Percentiles rank a stretch among this genome's conserved stretches.
These are phyloP conservation scores for Cromileptes altivelis DNA, from an alignment of 2,113 vertebrate species.

Conservation along the genomic window DNA sequence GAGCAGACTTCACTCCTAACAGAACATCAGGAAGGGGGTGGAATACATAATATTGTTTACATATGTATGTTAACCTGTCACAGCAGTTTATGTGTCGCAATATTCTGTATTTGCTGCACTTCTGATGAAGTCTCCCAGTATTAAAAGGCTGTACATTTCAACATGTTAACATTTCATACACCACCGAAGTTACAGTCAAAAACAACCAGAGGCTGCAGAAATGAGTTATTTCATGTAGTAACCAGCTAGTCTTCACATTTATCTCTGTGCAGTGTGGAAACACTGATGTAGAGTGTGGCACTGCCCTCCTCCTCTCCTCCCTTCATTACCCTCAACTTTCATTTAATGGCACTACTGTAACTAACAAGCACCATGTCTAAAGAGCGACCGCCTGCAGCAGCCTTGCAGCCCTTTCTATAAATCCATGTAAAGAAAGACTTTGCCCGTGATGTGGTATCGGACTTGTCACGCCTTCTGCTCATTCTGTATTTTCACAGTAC, in stretches of 20 bases:
- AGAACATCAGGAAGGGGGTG: constrained; percentile 22
- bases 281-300: constrained; percentile 24
- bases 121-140: constrained; percentile 11
- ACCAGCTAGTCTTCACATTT: constrained; percentile 43
- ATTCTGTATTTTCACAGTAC: constrained; percentile 34
- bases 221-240: constrained; percentile 41
- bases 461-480: background rate
- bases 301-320: background rate
- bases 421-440: background rate
- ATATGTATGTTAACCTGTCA: constrained; percentile 44
- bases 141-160: constrained; percentile 54
- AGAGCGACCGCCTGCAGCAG: constrained; percentile 11
- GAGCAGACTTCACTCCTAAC: constrained; percentile 31
- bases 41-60: constrained; percentile 64
- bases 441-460: background rate
- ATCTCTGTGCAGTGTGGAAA: constrained; percentile 32
- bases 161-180: constrained; percentile 50
- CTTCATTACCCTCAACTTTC: constrained; percentile 35
- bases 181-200: constrained; percentile 1
- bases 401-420: constrained; percentile 21
- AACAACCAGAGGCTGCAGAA: constrained; percentile 44
- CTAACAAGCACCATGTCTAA: constrained; percentile 57
- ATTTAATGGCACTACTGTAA: constrained; percentile 66
- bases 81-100: constrained; percentile 34
- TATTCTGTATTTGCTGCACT: constrained; percentile 27